Base-by-base conservation (phyloP, 2,888 invertebrate genomes). In the Trimorus sp. region DNA sequence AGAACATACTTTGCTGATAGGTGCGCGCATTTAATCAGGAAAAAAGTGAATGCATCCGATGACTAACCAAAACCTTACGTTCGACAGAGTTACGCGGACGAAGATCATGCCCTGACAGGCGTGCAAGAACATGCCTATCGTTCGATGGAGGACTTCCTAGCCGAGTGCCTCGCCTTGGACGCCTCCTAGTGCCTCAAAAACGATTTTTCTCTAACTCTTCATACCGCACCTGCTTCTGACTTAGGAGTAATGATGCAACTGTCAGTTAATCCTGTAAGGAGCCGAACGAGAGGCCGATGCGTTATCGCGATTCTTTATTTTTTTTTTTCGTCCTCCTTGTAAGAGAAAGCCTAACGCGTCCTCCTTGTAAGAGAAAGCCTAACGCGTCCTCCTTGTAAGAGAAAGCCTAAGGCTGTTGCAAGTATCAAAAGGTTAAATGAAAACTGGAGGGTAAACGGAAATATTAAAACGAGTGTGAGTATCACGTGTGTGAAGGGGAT, bases 141-240 rank as follows among this genome's bases (percentile, higher is more conserved):
- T 89, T 97, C 97, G 87, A 97, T 98, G 97, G 98, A 98, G 93
- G 96, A 97, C 93, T 98, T 95, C 93, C 95, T 98, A 92, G 94
- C 96, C 92, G 96, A 97, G 94, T 97, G 97, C 94, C 96, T 97
- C 93, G 96, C 96, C 92, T 94, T 97, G 92, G 97, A 97, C 93
- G 95, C 96, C 89, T 91, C 91, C 91, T 92, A 91, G 92, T 92
- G 92, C 92, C 92, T 91, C 90, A 89, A 80, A 91, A 86, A 86
- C 85, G 82, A 79, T 87, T 87, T 85, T 87, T 88, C 85, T 87
- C 86, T 89, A 86, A 85, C 88, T 89, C 87, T 88, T 87, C 86
- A 86, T 88, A 88, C 87, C 83, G 84, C 87, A 86, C 86, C 86
- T 88, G 87, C 84, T 85, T 84, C 80, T 84, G 80, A 82, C 62